Base-by-base conservation (phyloP, 1,140 invertebrate species). In the Drosophila navojoa region DNA sequence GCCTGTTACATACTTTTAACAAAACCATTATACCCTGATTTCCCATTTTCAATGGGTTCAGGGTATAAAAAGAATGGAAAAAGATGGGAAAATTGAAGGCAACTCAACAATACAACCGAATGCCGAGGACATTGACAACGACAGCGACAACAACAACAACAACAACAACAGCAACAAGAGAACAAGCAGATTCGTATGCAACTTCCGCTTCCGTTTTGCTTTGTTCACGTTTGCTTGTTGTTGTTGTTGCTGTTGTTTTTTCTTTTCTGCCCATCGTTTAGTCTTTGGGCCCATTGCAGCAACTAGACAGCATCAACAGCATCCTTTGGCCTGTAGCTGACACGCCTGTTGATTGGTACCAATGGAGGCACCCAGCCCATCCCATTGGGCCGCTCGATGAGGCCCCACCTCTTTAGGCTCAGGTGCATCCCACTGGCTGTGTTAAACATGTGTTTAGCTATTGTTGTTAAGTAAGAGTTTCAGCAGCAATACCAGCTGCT, bases 191-290 rank as follows among this genome's bases (percentile, higher is more conserved):
- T 81, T 73, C 81, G 44, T 82, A 86, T 87, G 82, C 76, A 87
- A 82, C 82, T 89, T 82, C 82, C 82, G 71, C 81, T 86, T 86
- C 82, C 82, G 79, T 78, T 87, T 78, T 69, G 74, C 70, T 79
- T 85, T 86, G 77, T 81, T 53, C 76, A 66, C 47, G 49, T 58
- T 40, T 15, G 49, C 54, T 40, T 15, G 7, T 13, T 50, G 67
- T n/a, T 44, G 19, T 22, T 22, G 2, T 22, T 2, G 19, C 1
- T 22, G 0, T 2, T 4, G 6, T 42, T 79, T 85, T 81, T 71
- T 82, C 50, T 45, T 72, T 77, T 63, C 10, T 76, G 5, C 0
- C 4, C 63, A 77, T 44, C 67, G 60, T 64, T 87, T 78, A 68
- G 72, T 81, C 77, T 58, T 44, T 64, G 77, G 57, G 60, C 63